Evolutionary conservation across 1,140 invertebrate genomes (phyloP).

Genomic region (Episyrphus balteatus): DNA sequence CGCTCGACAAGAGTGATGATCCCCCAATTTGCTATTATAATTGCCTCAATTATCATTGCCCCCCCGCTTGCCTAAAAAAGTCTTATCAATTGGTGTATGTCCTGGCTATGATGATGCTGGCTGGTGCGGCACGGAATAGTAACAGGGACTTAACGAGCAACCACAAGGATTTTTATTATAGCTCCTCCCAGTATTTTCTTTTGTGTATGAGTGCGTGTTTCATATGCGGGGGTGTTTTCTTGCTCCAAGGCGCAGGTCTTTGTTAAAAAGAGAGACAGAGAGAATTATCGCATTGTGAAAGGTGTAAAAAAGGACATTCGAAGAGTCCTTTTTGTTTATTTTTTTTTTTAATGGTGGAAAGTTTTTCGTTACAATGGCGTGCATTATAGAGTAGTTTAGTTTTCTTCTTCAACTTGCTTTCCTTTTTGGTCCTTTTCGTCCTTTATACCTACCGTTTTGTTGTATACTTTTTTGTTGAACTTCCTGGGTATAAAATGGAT

Average conservation of each 20-base stretch:
- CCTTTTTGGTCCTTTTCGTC: background rate
- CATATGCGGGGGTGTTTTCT: background rate
- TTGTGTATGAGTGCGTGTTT: background rate
- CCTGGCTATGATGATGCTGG: no score
- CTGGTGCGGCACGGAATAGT: no score
- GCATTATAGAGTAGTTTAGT: background rate
- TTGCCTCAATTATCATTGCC: constrained; percentile 36
- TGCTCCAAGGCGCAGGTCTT: background rate
- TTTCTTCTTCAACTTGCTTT: background rate
- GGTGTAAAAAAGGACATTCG: background rate
- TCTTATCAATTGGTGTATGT: no score
- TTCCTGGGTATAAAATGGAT: background rate
- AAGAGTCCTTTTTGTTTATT: background rate
- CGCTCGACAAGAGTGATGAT: constrained; percentile 24
- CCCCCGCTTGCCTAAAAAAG: no score
- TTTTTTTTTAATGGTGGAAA: background rate
- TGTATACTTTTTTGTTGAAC: background rate
- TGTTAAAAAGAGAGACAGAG: background rate
- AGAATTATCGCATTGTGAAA: background rate
- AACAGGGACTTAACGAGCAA: no score
- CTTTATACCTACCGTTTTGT: background rate
- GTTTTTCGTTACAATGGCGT: background rate
- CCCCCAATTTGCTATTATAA: constrained; percentile 38
- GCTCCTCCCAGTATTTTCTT: background rate
- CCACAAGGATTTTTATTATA: background rate